Evolutionary conservation across 2,888 invertebrate species (phyloP), one percentile per base, ranked within the genome.

Genomic region (Malthinus seriepunctatus): DNA sequence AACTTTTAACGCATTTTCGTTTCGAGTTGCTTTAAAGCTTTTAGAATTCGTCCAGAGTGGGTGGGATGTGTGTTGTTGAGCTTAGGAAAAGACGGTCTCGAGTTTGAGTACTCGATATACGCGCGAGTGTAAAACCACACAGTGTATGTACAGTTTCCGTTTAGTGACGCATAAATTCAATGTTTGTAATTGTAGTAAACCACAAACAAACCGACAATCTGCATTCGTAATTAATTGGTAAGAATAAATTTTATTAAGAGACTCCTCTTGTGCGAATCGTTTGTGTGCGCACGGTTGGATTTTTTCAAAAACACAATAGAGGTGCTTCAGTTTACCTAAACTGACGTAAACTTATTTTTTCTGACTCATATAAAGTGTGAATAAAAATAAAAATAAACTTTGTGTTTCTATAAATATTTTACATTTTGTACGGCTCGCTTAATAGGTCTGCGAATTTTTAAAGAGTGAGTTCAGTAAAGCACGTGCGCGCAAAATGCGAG

Each of bases 371-470:
- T 47, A 54, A 56, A 47, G 39, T 51, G 49, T 23, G 63, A 55
- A 56, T 61, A 63, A 63, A 63, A 62, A 63, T 63, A 63, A 59
- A 47, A 52, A 59, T 39, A 59, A 53, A 51, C 45, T 48, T 23
- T 45, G 45, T 54, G 37, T 46, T 52, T 37, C 63, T 64, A 64
- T 51, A 61, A 63, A 63, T 64, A 62, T 64, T 61, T 62, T 59
- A 45, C 58, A 49, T 63, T 42, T 62, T 38, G 59, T 42, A 54
- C 51, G 52, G 49, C 33, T 37, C 39, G 46, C 33, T 37, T 33
- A 51, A 39, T 61, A 23, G 42, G 49, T 61, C 53, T 45, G 60
- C 59, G 46, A 56, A 56, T 60, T 60, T 59, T 55, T 56, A n/a
- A n/a, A n/a, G 37, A 42, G 15, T 11, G n/a, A 48, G 39, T 34